These are phyloP conservation scores for Empis livida DNA, from an alignment of 2,888 invertebrate species.

Conservation along the genomic window DNA sequence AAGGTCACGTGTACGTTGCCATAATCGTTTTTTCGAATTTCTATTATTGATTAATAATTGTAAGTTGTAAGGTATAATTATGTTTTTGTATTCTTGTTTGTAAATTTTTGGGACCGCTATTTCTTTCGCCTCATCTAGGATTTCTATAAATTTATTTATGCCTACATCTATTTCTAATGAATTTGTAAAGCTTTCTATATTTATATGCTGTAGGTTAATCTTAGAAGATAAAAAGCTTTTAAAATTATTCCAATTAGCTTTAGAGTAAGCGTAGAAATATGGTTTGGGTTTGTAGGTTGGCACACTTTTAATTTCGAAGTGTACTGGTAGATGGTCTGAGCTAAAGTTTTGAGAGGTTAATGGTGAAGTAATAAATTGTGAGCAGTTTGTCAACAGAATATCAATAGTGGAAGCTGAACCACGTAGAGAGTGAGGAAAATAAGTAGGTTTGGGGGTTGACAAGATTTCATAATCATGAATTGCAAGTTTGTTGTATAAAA, in stretches of 20 bases:
- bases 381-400: not conserved
- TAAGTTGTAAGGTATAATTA: not conserved
- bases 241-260: not conserved
- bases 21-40: not conserved
- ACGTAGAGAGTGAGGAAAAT: too few species aligned
- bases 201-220: not conserved
- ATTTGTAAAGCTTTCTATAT: not conserved
- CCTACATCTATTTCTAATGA: not conserved
- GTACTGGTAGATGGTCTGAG: not conserved
- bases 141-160: not conserved
- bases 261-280: not conserved
- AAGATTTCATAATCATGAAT: too few species aligned
- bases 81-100: too few species aligned
- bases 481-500: too few species aligned
- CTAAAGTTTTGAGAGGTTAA: not conserved
- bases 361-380: not conserved
- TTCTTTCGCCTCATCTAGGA: not conserved
- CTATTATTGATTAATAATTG: not conserved
- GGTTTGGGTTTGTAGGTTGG: not conserved
- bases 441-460: too few species aligned
- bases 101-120: not conserved
- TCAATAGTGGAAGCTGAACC: not conserved
- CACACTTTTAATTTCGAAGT: not conserved
- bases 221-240: not conserved
- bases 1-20: not conserved